Conservation (phyloP, 2,797 vertebrate genomes). For the Bovichtus diacanthus region DNA sequence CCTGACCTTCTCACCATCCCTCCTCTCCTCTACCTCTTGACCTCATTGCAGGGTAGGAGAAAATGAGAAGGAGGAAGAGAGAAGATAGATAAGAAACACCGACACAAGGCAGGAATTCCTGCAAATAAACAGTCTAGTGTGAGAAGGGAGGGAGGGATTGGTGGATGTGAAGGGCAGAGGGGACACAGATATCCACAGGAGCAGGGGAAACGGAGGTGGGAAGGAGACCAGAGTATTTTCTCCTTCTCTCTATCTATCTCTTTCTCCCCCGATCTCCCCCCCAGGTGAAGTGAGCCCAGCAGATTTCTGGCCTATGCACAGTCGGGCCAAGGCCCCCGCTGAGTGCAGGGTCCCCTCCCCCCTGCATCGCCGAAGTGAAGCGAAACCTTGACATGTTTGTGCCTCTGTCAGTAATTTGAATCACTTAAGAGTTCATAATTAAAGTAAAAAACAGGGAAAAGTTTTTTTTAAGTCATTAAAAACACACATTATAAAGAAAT, state of each 20-base stretch:
- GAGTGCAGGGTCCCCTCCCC: neutral
- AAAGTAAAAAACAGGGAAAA: too few species aligned
- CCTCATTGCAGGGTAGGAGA: constrained; percentile 39
- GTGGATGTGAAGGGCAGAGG: constrained; percentile 34
- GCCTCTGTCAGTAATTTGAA: neutral
- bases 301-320: constrained; percentile 37
- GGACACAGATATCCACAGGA: constrained; percentile 39
- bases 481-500: neutral
- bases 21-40: constrained; percentile 55
- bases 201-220: constrained; percentile 42
- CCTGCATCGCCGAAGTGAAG: constrained; percentile 5
- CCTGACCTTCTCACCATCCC: constrained; percentile 55
- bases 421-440: neutral
- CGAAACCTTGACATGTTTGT: constrained; percentile 14
- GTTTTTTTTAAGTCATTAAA: too few species aligned
- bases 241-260: neutral
- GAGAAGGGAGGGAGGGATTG: constrained; percentile 19
- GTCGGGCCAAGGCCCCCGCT: constrained; percentile 32
- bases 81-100: constrained; percentile 18
- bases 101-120: constrained; percentile 19
- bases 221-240: constrained; percentile 9
- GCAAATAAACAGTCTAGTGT: constrained; percentile 39
- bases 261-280: constrained; percentile 6
- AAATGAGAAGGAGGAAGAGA: constrained; percentile 32
- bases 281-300: constrained; percentile 47